phyloP scores from a whole-genome alignment of 92 coral and sea anemone species.

The Palythoa grandiflora region DNA sequence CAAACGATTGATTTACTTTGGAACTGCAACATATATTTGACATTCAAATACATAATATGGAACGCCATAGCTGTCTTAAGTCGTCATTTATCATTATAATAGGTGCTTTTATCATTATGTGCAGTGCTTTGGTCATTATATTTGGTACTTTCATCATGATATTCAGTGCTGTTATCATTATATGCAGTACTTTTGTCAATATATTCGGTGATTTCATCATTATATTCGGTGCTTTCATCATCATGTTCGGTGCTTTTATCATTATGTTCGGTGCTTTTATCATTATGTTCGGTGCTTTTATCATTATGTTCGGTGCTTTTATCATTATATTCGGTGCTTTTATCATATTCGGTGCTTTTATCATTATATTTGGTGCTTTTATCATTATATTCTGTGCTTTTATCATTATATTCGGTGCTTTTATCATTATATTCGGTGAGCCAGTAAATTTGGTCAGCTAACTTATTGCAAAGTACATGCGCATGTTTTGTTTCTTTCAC shows the following conservation, averaged over 20 bases:
- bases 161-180: neutral
- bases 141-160: neutral
- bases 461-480: neutral
- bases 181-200: neutral
- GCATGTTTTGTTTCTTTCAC: neutral
- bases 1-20: too few species aligned
- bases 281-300: neutral
- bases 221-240: neutral
- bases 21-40: too few species aligned
- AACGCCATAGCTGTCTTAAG: too few species aligned
- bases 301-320: neutral
- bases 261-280: neutral
- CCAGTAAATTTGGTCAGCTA: slow-evolving; percentile 9
- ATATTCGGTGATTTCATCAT: too few species aligned
- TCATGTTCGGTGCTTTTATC: neutral
- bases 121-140: neutral
- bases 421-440: slow-evolving; percentile 5
- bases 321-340: neutral
- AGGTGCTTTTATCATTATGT: too few species aligned
- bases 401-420: neutral
- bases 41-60: too few species aligned
- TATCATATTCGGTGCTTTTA: neutral
- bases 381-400: neutral
- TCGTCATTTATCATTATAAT: too few species aligned
- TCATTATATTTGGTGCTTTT: neutral